Evolutionary conservation across 1,140 invertebrate genomes (phyloP), one percentile per base, ranked within the genome.

Genomic region (Aphidius ervi): DNA sequence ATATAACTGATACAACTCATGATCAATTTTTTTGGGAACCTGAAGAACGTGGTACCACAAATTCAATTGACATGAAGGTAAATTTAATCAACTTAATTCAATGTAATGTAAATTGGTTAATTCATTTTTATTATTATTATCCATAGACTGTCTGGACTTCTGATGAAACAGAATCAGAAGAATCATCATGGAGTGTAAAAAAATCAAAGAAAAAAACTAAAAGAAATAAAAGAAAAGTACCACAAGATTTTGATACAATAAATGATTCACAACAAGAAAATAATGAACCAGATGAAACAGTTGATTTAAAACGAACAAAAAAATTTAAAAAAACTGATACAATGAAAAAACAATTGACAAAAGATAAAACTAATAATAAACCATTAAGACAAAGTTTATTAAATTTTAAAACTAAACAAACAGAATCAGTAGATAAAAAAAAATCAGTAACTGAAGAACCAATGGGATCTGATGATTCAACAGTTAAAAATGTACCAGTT

Each of bases 11-110:
- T 4, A 5, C 48, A 5, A 9, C 42, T 1, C 41, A 63, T 23
- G 20, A 59, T 20, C 4, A 2, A 39, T 67, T 65, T 62, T 23
- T 6, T 16, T 68, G 68, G 68, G 7, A 8, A 31, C 49, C 16
- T 9, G 23, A 43, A n/a, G 23, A 46, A 0, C 16, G 50, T 7
- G 45, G 16, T 16, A 16, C 16, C 16, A 16, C 16, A 16, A 16
- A 16, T 16, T 16, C 23, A 31, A 31, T 31, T 31, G 23, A 4
- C 23, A 31, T 31, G 1, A 31, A 31, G 4, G 23, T 31, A 31
- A 31, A 16, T 16, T 16, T 16, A 16, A 16, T 16, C 16, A 16
- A 16, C 16, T 16, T 16, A 16, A 16, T 16, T 16, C 16, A 16
- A 16, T 16, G 16, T 16, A 16, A 16, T 16, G 16, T 16, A 31